Base-by-base conservation (phyloP, 2,797 vertebrate genomes). In the Melanotaenia maccullochi region DNA sequence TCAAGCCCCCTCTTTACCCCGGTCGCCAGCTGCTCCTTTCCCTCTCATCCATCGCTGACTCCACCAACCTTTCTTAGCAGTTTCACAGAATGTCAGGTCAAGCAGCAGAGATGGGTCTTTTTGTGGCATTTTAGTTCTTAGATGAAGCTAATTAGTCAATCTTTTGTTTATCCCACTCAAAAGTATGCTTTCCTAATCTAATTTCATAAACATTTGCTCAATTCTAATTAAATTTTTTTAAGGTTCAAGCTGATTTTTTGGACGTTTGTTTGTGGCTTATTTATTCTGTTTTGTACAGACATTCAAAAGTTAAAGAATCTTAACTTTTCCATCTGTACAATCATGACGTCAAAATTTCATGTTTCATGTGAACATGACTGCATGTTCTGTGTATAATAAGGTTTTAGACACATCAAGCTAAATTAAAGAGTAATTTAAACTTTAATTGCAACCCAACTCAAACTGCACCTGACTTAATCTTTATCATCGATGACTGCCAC, bases 11-110 rank as follows among this genome's bases (percentile, higher is more conserved):
- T 72, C 62, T 83, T 84, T 80, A 68, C 73, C 68, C 81, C 60
- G 80, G 68, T 86, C 75, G 82, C 82, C 92, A 90, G 87, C 88
- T 91, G 90, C 77, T 87, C 59, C 76, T 75, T 86, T 83, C 82
- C 70, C 62, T 88, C 82, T 62, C 12, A 9, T 71, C 65, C 71
- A 56, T 44, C 5, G 16, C 59, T 62, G 67, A 67, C 67, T 68
- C 36, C 0, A 4, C 38, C 58, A 77, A 87, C 64, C 84, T 73
- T 49, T 57, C 3, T 1, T 74, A 49, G 72, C 51, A 68, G 57
- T 65, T 74, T 30, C 52, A 38, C 35, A 59, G 22, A 68, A 32
- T 33, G 55, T 61, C 64, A 58, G 9, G 7, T 35, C 24, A 9
- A 59, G 52, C 1, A 9, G 24, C 49, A 63, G 2, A 32, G 70